A percentile compares a stretch with the other conserved stretches of the same genome.
These are phyloP conservation scores for Sturnira hondurensis DNA, from an alignment of 2,113 vertebrate genomes.

Conservation along the genomic window DNA sequence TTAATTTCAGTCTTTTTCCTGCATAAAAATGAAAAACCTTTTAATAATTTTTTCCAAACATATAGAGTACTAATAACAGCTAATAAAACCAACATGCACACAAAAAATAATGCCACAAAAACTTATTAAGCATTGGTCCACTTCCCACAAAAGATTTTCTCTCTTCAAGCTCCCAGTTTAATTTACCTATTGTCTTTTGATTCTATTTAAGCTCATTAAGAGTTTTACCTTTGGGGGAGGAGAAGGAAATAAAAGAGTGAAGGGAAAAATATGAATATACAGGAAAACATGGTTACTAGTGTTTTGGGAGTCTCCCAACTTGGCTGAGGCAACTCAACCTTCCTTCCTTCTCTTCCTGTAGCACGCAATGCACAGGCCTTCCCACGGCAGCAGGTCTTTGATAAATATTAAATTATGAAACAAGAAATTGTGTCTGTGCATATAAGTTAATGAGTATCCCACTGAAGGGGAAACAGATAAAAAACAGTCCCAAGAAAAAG, in stretches of 20 bases:
- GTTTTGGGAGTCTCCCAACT: background rate
- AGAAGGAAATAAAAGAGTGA: background rate
- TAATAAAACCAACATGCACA: background rate
- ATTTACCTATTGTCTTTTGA: background rate
- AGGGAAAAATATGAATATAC: background rate
- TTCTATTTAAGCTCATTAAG: background rate
- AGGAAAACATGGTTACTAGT: background rate
- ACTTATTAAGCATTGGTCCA: background rate
- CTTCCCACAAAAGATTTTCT: background rate
- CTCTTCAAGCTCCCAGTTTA: background rate
- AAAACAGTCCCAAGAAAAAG: background rate
- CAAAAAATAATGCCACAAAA: background rate
- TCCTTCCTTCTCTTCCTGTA: background rate
- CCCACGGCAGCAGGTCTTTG: background rate
- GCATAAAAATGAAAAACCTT: background rate
- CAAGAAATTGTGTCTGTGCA: background rate
- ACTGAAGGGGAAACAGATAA: background rate
- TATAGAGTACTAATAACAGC: background rate
- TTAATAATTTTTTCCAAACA: background rate
- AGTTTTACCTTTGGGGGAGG: accelerated
- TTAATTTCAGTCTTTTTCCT: background rate
- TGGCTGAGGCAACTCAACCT: background rate
- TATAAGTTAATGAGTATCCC: background rate
- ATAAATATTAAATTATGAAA: background rate
- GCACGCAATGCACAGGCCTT: background rate